Conservation (phyloP, 2,888 invertebrate species). For the Brachypalpus laphriformis region DNA sequence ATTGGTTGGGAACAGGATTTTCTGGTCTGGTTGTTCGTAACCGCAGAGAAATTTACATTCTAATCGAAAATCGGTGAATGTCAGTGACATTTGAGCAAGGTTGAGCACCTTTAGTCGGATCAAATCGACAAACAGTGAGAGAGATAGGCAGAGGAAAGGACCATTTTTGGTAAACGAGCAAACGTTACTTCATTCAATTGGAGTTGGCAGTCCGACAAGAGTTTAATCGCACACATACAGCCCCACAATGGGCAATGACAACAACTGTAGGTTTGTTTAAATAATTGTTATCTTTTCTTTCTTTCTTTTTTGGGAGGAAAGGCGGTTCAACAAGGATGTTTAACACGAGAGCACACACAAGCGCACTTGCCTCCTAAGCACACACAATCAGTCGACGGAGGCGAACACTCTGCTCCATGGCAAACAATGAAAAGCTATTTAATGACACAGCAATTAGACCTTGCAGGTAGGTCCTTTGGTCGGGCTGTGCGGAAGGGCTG, state of each 20-base stretch:
- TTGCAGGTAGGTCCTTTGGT: constrained; percentile 58
- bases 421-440: constrained; percentile 67
- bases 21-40: constrained; percentile 67
- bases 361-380: constrained; percentile 56
- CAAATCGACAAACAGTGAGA: not conserved
- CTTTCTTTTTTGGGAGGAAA: constrained; percentile 6
- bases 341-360: constrained; percentile 60
- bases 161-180: constrained; percentile 12
- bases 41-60: constrained; percentile 72
- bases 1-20: constrained; percentile 68
- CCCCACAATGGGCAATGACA: constrained; percentile 7
- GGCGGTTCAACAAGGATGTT: constrained; percentile 65
- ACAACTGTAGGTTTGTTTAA: constrained; percentile 54
- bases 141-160: not conserved
- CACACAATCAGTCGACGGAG: constrained; percentile 48
- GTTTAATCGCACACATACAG: constrained; percentile 63
- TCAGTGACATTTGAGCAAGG: constrained; percentile 68
- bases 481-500: constrained; percentile 22
- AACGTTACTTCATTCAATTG: constrained; percentile 55
- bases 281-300: constrained; percentile 62
- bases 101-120: constrained; percentile 57
- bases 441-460: constrained; percentile 70
- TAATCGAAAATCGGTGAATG: constrained; percentile 72
- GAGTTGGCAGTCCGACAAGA: constrained; percentile 56
- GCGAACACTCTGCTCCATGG: constrained; percentile 45